Evolutionary conservation across 2,797 vertebrate species (phyloP), one percentile per base, ranked within the genome.

Genomic region (Rhodeus uyekii): DNA sequence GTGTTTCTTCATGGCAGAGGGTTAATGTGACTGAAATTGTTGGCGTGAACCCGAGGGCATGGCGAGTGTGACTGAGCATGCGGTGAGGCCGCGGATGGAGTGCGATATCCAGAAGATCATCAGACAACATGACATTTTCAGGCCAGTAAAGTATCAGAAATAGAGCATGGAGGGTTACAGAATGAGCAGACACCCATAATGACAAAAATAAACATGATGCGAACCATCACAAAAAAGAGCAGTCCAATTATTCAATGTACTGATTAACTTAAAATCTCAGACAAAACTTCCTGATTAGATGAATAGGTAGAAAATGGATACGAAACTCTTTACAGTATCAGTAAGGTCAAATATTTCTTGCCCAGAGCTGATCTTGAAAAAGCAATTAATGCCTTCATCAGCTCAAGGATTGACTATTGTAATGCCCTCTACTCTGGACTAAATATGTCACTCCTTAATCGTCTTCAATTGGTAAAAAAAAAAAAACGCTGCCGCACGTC

Each of bases 1-100:
- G 61, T 34, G 61, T 68, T 68, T 76, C 27, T 42, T 46, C 27
- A 12, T 82, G 63, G 63, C 80, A 34, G 71, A 0, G 2, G 80
- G 72, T 68, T 76, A 82, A 60, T 82, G 72, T 3, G 36, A 39
- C 19, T 55, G 38, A 76, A 67, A 58, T 55, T 76, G 63, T 24
- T 22, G 32, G 2, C 36, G 8, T 42, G 72, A 82, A 75, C 72
- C 72, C 5, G 27, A 67, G 72, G 63, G 27, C 48, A 44, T 39
- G 46, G 27, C 4, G 18, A 32, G 46, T 55, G 60, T 42, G 60
- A 75, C 71, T n/a, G 80, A 67, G 34, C 32, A 27, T 68, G 24
- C 1, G 9, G 46, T 27, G 18, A 34, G 14, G 13, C 80, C 3
- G 5, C 4, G 39, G 6, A 46, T 72, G 44, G 42, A n/a, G 14